A percentile compares a stretch with the other conserved stretches of the same genome.
phyloP scores from a whole-genome alignment of 2,113 vertebrate species.

The Paramormyrops kingsleyae region DNA sequence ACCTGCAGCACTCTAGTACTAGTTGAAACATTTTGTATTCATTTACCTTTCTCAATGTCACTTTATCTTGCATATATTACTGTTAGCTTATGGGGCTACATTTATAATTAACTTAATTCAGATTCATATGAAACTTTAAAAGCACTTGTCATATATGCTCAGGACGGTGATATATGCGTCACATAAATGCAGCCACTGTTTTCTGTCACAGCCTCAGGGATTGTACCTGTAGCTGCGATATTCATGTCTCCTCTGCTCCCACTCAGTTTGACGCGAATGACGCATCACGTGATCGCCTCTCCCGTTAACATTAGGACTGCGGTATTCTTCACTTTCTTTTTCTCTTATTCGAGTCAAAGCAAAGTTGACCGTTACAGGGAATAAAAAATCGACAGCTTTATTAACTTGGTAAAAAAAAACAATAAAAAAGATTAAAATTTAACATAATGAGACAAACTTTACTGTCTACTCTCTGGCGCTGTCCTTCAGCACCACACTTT shows the following conservation, averaged over 20 bases:
- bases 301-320: background rate
- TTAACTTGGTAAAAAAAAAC: too few relatives aligned
- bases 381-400: background rate
- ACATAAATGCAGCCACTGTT: background rate
- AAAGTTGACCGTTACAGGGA: background rate
- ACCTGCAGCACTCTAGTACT: background rate
- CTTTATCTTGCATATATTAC: background rate
- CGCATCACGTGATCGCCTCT: background rate
- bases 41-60: background rate
- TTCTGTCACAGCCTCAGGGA: background rate
- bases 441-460: background rate
- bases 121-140: background rate
- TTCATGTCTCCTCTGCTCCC: background rate
- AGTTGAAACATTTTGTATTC: background rate
- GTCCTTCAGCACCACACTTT: conserved; percentile 55
- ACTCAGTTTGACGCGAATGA: background rate
- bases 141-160: background rate
- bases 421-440: background rate
- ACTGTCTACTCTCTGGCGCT: conserved; percentile 34
- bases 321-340: background rate
- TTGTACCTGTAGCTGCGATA: background rate
- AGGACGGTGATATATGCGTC: background rate
- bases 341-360: background rate
- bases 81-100: background rate
- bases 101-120: background rate